These are phyloP conservation scores for Centropus bengalensis DNA, from an alignment of 2,113 vertebrate species.

Conservation along the genomic window DNA sequence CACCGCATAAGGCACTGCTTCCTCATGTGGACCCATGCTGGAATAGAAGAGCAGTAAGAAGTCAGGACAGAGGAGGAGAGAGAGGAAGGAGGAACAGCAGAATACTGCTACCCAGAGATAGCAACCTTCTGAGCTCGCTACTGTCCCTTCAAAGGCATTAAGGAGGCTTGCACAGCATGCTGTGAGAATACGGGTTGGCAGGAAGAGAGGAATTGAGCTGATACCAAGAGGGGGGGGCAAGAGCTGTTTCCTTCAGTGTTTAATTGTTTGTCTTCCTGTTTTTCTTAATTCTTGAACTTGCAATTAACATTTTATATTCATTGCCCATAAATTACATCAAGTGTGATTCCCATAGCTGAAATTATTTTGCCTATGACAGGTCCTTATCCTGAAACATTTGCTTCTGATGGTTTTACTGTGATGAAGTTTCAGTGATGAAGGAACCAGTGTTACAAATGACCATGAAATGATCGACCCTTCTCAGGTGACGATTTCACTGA, in stretches of 20 bases:
- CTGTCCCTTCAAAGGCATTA: neutral
- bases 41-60: neutral
- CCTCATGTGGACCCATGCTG: fast-evolving
- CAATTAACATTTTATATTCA: constrained; percentile 15
- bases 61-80: neutral
- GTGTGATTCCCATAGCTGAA: neutral
- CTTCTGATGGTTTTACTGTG: neutral
- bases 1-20: too few species aligned
- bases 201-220: neutral
- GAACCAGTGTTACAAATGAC: neutral
- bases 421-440: neutral
- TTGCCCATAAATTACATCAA: constrained; percentile 16
- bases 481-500: neutral
- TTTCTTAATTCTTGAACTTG: neutral
- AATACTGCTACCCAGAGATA: fast-evolving
- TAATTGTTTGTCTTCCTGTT: neutral
- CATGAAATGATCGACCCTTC: neutral
- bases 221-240: neutral
- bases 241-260: neutral
- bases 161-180: fast-evolving
- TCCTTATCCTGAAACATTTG: neutral
- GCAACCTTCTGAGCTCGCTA: neutral
- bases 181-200: neutral
- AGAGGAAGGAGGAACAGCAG: neutral
- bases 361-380: neutral